phyloP scores from a whole-genome alignment of 2,888 invertebrate genomes.

The Macrosoma leucophasiata region DNA sequence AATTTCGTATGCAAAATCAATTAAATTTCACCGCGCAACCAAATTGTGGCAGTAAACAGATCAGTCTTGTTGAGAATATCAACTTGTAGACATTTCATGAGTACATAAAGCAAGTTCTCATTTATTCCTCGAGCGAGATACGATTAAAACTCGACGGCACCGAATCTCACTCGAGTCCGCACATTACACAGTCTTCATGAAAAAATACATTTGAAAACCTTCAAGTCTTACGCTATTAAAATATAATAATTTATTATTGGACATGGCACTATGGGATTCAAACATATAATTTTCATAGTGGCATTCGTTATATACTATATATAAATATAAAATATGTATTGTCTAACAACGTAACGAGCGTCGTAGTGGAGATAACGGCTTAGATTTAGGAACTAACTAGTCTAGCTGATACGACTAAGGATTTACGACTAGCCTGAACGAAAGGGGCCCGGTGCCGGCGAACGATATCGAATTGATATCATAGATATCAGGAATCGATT shows the following conservation, averaged over 20 bases:
- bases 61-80: conserved; percentile 15
- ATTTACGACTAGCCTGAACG: conserved; percentile 5
- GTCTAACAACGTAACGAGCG: conserved; percentile 18
- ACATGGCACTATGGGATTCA: conserved; percentile 64
- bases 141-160: not conserved
- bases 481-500: no score
- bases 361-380: conserved; percentile 17
- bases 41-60: no score
- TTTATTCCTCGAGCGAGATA: not conserved
- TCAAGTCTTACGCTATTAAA: conserved; percentile 10
- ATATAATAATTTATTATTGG: conserved; percentile 32
- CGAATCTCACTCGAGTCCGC: not conserved
- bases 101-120: not conserved
- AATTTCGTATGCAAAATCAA: conserved; percentile 11
- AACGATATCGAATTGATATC: not conserved
- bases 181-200: conserved; percentile 2
- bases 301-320: conserved; percentile 34
- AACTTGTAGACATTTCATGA: not conserved
- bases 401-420: conserved; percentile 14
- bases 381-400: conserved; percentile 18
- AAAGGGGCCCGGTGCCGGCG: not conserved
- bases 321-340: conserved; percentile 24
- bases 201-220: not conserved
- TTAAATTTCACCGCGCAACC: no score
- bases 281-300: conserved; percentile 69